phyloP scores from a whole-genome alignment of 2,797 vertebrate species.

The Pelobates cultripes region DNA sequence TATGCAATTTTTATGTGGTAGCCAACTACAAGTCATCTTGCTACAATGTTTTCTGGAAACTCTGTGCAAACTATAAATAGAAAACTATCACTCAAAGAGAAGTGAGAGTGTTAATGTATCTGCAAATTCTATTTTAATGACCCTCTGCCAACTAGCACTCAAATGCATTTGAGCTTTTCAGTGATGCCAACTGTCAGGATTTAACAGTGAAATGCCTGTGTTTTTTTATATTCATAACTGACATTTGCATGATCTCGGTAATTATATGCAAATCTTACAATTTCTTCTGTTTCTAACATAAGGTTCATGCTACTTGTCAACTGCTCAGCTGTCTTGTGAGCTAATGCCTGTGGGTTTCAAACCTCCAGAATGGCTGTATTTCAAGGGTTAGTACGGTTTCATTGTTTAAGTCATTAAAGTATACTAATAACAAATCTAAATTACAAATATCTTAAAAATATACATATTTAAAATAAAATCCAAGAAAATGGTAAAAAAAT shows the following conservation, averaged over 20 bases:
- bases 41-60: slow-evolving; percentile 86
- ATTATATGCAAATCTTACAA: slow-evolving; percentile 86
- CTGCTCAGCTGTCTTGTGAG: slow-evolving; percentile 82
- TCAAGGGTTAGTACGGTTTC: slow-evolving; percentile 80
- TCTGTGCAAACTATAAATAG: slow-evolving; percentile 86
- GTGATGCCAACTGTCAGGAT: slow-evolving; percentile 86
- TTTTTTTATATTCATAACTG: slow-evolving; percentile 75
- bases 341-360: slow-evolving; percentile 77
- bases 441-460: slow-evolving; percentile 62
- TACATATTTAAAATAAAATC: slow-evolving; percentile 30
- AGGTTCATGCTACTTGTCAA: slow-evolving; percentile 86
- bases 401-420: slow-evolving; percentile 83
- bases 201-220: slow-evolving; percentile 84
- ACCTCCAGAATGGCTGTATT: slow-evolving; percentile 78
- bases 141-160: slow-evolving; percentile 84
- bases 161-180: slow-evolving; percentile 84
- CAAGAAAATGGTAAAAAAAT: slow-evolving; percentile 37
- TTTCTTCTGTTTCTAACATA: slow-evolving; percentile 84
- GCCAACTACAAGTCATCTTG: slow-evolving; percentile 78
- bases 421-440: slow-evolving; percentile 75
- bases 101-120: slow-evolving; percentile 84
- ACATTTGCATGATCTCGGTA: slow-evolving; percentile 88
- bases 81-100: slow-evolving; percentile 87
- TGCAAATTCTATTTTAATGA: slow-evolving; percentile 88
- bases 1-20: slow-evolving; percentile 63